Base-by-base conservation (phyloP, 2,888 invertebrate genomes). In the Amiota mariae region DNA sequence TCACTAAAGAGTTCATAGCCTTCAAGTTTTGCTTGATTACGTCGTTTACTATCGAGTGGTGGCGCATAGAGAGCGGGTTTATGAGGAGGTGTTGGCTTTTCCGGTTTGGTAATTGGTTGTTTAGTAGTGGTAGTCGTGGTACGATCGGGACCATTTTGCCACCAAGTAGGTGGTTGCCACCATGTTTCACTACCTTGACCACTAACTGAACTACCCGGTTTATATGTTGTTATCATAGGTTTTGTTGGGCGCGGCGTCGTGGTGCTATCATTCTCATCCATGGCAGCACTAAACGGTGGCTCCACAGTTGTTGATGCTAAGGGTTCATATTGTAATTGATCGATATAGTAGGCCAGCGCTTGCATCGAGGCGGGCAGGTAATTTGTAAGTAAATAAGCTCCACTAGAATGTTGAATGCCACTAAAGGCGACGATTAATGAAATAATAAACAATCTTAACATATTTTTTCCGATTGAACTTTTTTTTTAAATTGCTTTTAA, bases 291-390 rank as follows among this genome's bases (percentile, higher is more conserved):
- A 74, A 89, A 90, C 0, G 90, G 89, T 10, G 90, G 90, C 75
- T 90, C 90, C 10, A 88, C 80, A 0, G 90, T 90, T 68, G 90
- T 90, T 66, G 82, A 82, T 68, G 82, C 79, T 1, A 88, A 67
- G 20, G 88, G 88, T 71, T 90, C 90, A 74, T 90, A 90, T 75
- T 90, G 89, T 72, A 90, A 78, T n/a, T 82, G 81, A 75, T 90
- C 90, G 54, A 90, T 89, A 63, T 89, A 90, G 77, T 90, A 90
- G 47, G 89, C 89, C 72, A 90, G 75, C 2, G 89, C 89, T 77
- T 90, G 90, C 90, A 90, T 90, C 13, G 87, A 87, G 4, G 89
- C 88, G 63, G 90, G 89, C 75, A 90, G 79, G 77, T 89, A 90
- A 75, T 87, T 90, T 20, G 86, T 83, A 47, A 89, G 78, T 68